phyloP scores from a whole-genome alignment of 2,888 invertebrate species.

The Isoperla grammatica region DNA sequence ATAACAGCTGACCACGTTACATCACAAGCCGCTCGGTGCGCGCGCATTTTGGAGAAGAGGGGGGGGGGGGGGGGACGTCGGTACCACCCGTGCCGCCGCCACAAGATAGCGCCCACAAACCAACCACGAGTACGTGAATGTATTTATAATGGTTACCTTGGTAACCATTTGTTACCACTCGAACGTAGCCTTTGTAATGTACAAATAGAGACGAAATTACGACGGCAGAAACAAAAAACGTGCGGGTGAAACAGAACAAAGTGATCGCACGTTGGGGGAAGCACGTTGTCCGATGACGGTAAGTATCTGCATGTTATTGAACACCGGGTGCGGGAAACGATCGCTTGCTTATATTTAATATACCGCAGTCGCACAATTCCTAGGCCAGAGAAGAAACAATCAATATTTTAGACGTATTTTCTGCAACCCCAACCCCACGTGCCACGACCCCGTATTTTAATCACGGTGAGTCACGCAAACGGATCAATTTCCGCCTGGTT shows the following conservation, averaged over 20 bases:
- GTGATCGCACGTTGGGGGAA: too few relatives aligned
- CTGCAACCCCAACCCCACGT: not conserved
- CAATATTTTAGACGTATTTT: not conserved
- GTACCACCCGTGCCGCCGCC: slow-evolving; percentile 12
- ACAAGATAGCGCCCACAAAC: slow-evolving; percentile 17
- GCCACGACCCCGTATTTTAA: not conserved
- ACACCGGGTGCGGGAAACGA: too few relatives aligned
- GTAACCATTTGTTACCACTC: not conserved
- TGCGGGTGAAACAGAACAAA: too few relatives aligned
- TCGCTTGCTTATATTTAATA: too few relatives aligned
- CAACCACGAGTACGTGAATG: slow-evolving; percentile 3
- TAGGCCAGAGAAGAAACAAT: not conserved
- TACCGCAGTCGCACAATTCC: too few relatives aligned
- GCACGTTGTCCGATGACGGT: too few relatives aligned
- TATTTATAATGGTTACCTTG: slow-evolving; percentile 19
- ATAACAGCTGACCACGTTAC: not conserved
- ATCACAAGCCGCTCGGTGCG: not conserved
- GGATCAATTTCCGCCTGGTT: not conserved
- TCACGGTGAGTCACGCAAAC: not conserved
- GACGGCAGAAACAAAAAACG: too few relatives aligned
- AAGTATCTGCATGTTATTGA: too few relatives aligned
- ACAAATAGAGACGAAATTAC: too few relatives aligned
- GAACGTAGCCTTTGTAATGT: too few relatives aligned
- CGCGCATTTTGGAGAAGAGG: slow-evolving; percentile 27
- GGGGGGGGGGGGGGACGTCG: slow-evolving; percentile 25